A percentile compares a stretch with the other conserved stretches of the same genome.
These are phyloP conservation scores for Melieria omissa DNA, from an alignment of 2,888 invertebrate genomes.

Conservation along the genomic window DNA sequence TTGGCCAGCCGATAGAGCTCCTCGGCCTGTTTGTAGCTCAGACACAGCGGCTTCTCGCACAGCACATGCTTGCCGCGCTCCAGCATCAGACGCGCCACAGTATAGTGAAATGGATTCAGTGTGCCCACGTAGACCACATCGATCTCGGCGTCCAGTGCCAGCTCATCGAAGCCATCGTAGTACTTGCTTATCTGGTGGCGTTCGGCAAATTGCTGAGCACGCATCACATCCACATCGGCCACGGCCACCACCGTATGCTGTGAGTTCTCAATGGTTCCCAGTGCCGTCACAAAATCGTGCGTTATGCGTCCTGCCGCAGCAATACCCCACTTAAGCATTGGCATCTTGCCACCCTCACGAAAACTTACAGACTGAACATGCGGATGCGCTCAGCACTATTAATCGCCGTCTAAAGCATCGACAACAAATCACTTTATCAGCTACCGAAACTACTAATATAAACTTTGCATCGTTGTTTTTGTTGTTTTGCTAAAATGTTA, in stretches of 20 bases:
- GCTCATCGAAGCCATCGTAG: conserved; percentile 78
- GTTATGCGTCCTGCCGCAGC: conserved; percentile 83
- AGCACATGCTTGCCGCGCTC: conserved; percentile 83
- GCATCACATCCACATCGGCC: conserved; percentile 76
- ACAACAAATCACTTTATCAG: too few species aligned
- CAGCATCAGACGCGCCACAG: conserved; percentile 75
- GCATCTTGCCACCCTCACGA: conserved; percentile 28
- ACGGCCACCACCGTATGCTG: conserved; percentile 78
- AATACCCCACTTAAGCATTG: conserved; percentile 78
- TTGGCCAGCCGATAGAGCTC: conserved; percentile 75
- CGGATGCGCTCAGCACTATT: too few species aligned
- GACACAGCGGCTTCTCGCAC: conserved; percentile 86
- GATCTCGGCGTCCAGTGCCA: conserved; percentile 78
- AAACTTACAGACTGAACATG: too few species aligned
- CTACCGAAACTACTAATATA: too few species aligned
- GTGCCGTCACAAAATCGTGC: conserved; percentile 81
- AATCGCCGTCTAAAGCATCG: too few species aligned
- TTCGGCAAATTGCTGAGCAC: conserved; percentile 78
- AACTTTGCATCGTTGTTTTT: conserved; percentile 12
- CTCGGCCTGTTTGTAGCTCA: conserved; percentile 77
- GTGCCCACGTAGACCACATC: conserved; percentile 85
- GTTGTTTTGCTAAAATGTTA: conserved; percentile 3
- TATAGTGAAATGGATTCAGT: conserved; percentile 77
- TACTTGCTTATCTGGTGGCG: conserved; percentile 74
- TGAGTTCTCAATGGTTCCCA: conserved; percentile 70